Evolutionary conservation across 1,140 invertebrate species (phyloP), one percentile per base, ranked within the genome.

Genomic region (Pinna nobilis): DNA sequence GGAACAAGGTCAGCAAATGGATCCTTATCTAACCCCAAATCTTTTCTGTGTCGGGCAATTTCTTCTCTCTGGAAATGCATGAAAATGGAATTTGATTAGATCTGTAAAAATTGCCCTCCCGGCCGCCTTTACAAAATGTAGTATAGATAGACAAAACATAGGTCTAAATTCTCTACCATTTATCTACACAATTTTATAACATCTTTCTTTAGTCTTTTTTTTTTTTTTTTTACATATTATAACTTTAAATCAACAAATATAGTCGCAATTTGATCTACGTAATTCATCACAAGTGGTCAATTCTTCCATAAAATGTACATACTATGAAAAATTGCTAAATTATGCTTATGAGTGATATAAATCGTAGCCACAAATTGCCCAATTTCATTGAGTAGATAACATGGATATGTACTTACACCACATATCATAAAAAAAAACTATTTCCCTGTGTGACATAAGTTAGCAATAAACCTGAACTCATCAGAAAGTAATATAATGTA

Each of bases 11-110:
- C 59, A 4, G 35, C 33, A 41, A 63, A 63, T 0, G 59, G 59
- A 30, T 63, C 49, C 28, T 44, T 63, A 1, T 37, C 18, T 3
- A 71, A 37, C 23, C 69, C 69, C 20, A 71, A 51, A n/a, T 71
- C 69, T 71, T 60, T 63, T 44, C 69, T 71, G n/a, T 71, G 69
- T 55, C 69, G 20, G 33, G 59, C 69, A 18, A 71, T 50, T 39
- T 71, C 69, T 32, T 71, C 69, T 47, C 60, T 60, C 69, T 71
- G 37, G 1, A 59, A 35, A 59, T 4, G 41, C 18, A 18, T 9
- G 18, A 3, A 47, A 6, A n/a, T n/a, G n/a, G n/a, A n/a, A n/a
- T n/a, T n/a, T n/a, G n/a, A n/a, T n/a, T n/a, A n/a, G n/a, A n/a
- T n/a, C n/a, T n/a, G n/a, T n/a, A n/a, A n/a, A n/a, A n/a, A n/a